Percentiles rank a stretch among this genome's conserved stretches.
Evolutionary conservation across 2,888 invertebrate species (phyloP).

Genomic region (Nymphalis urticae): DNA sequence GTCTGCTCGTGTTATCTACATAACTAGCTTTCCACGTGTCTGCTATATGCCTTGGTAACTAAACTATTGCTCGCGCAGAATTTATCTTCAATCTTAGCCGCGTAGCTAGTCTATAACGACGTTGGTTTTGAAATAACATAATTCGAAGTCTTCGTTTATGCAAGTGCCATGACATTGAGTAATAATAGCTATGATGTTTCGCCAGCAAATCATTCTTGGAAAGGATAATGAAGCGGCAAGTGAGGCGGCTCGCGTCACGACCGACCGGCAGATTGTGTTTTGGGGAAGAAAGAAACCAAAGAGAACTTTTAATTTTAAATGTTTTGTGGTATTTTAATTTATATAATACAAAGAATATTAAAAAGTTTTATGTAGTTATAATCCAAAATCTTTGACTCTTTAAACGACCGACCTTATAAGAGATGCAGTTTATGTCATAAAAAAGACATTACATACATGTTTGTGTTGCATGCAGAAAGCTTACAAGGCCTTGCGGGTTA

Average conservation of each 20-base stretch:
- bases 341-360: not conserved
- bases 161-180: slow-evolving; percentile 45
- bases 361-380: not conserved
- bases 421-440: not conserved
- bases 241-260: slow-evolving; percentile 55
- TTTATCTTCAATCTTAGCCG: not conserved
- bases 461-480: slow-evolving; percentile 61
- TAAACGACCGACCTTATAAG: not conserved
- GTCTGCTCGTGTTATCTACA: slow-evolving; percentile 28
- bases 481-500: slow-evolving; percentile 71
- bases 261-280: slow-evolving; percentile 22
- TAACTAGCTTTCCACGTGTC: slow-evolving; percentile 22
- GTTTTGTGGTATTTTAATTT: not conserved
- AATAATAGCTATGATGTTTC: slow-evolving; percentile 52
- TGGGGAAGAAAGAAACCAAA: slow-evolving; percentile 5
- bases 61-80: not conserved
- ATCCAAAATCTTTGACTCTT: not conserved
- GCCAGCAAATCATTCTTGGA: slow-evolving; percentile 55
- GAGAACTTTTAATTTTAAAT: slow-evolving; percentile 4
- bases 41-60: slow-evolving; percentile 18
- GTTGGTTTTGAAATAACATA: not conserved
- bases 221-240: slow-evolving; percentile 54
- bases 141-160: slow-evolving; percentile 38
- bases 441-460: slow-evolving; percentile 17
- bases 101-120: not conserved